phyloP scores from a whole-genome alignment of 2,113 vertebrate species.

The Octodon degus region DNA sequence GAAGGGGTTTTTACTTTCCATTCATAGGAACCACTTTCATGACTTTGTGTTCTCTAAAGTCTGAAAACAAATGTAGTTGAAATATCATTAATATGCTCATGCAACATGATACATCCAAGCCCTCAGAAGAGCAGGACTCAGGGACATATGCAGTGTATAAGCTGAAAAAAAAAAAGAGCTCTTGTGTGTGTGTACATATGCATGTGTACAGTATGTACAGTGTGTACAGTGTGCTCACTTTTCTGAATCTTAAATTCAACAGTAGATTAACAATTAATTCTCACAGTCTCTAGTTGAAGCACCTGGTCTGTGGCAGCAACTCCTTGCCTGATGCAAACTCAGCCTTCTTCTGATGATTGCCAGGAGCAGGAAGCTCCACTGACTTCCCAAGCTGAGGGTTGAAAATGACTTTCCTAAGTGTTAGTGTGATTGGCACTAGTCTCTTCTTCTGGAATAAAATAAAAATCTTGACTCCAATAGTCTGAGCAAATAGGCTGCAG shows the following conservation, averaged over 20 bases:
- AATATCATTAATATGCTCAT: background rate
- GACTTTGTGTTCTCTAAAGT: background rate
- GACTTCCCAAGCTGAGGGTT: background rate
- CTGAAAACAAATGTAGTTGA: background rate
- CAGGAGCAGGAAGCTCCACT: background rate
- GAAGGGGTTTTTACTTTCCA: slow-evolving; percentile 12
- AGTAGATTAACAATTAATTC: background rate
- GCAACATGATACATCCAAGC: background rate
- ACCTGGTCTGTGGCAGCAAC: background rate
- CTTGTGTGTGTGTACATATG: background rate
- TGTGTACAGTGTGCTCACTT: background rate
- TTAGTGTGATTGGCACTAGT: background rate
- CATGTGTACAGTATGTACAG: background rate
- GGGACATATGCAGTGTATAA: background rate
- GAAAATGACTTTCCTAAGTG: slow-evolving; percentile 7
- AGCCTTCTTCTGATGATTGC: background rate
- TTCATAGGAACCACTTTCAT: background rate
- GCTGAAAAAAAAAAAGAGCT: background rate
- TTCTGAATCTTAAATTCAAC: background rate
- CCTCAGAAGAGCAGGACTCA: background rate
- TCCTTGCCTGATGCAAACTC: background rate
- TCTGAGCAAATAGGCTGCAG: background rate
- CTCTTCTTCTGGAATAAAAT: slow-evolving; percentile 27
- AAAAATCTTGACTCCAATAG: background rate
- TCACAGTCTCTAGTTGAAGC: background rate